A percentile compares a stretch with the other conserved stretches of the same genome.
Evolutionary conservation across 2,113 vertebrate species (phyloP).

Genomic region (Heteronetta atricapilla): DNA sequence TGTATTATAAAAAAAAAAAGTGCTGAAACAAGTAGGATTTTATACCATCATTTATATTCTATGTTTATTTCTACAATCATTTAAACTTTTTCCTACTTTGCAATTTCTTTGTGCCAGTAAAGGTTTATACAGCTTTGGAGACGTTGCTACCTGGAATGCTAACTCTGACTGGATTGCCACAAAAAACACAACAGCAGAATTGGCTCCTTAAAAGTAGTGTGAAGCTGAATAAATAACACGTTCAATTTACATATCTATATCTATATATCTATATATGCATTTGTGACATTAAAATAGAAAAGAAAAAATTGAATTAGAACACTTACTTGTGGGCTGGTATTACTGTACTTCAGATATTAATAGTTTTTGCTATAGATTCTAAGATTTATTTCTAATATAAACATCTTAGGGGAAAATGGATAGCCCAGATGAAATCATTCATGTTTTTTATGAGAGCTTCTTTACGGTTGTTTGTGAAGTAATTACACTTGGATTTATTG

Average conservation of each 20-base stretch:
- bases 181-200: neutral
- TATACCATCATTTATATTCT: slow-evolving; percentile 59
- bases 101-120: slow-evolving; percentile 40
- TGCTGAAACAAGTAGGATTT: slow-evolving; percentile 57
- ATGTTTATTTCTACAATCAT: slow-evolving; percentile 63
- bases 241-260: neutral
- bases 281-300: neutral
- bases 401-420: neutral
- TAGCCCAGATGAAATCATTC: neutral
- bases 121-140: slow-evolving; percentile 42
- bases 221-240: neutral
- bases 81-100: slow-evolving; percentile 53
- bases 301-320: neutral
- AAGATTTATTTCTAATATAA: neutral
- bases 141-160: neutral
- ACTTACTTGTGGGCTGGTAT: neutral
- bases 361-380: neutral
- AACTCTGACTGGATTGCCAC: neutral
- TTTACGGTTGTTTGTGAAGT: neutral
- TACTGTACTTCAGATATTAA: neutral
- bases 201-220: neutral
- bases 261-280: neutral
- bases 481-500: neutral
- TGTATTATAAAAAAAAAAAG: slow-evolving; percentile 16
- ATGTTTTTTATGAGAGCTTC: neutral